Evolutionary conservation across 1,140 invertebrate genomes (phyloP).

Genomic region (Aphis craccivora): DNA sequence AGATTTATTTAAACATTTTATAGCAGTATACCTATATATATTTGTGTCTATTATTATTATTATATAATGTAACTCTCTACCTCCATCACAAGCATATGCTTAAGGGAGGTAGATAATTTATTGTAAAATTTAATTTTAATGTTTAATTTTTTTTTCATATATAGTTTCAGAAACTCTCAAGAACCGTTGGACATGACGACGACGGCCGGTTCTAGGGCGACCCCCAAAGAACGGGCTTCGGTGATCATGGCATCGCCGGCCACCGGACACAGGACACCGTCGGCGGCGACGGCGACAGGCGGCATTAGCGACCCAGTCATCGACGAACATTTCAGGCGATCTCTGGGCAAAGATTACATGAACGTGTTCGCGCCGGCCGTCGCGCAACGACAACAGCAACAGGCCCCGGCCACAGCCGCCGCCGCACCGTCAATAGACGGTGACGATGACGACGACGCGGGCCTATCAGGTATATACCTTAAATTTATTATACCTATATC

Average conservation of each 20-base stretch:
- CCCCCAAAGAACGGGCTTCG: constrained; percentile 49
- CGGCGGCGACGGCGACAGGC: constrained; percentile 63
- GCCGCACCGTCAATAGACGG: not conserved
- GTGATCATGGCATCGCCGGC: constrained; percentile 46
- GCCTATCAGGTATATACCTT: constrained; percentile 24
- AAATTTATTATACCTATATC: not conserved
- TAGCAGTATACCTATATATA: too few species aligned
- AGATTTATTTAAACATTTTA: too few species aligned
- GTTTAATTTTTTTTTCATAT: too few species aligned
- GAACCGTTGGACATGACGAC: constrained; percentile 62
- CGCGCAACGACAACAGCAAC: not conserved
- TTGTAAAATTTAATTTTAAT: too few species aligned
- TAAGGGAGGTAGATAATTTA: too few species aligned
- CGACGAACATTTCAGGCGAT: constrained; percentile 94
- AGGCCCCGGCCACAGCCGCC: too few species aligned
- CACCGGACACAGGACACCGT: constrained; percentile 64
- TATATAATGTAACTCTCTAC: too few species aligned
- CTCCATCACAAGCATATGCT: too few species aligned
- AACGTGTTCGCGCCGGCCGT: constrained; percentile 67
- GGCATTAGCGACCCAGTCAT: constrained; percentile 82
- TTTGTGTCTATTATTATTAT: too few species aligned
- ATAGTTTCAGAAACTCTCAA: constrained; percentile 56
- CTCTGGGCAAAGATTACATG: constrained; percentile 88
- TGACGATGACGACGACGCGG: not conserved
- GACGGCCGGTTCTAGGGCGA: not conserved